Evolutionary conservation across 2,113 vertebrate species (phyloP).

Genomic region (Malurus cyaneus): DNA sequence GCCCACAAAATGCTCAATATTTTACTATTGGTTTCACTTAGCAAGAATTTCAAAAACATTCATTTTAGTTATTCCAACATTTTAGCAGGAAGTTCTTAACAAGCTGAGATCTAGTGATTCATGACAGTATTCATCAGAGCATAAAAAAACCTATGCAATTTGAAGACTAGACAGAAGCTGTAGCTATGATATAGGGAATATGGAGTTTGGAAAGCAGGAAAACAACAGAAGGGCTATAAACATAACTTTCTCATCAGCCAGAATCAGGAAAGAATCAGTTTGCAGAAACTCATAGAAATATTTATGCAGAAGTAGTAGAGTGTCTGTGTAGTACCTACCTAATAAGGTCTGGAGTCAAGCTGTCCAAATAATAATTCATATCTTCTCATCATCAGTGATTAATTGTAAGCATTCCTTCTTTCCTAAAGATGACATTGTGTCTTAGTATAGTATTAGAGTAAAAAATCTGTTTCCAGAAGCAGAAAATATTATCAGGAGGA

Average conservation of each 20-base stretch:
- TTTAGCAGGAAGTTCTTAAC: background rate
- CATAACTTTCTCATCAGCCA: background rate
- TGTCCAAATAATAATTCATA: background rate
- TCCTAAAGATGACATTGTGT: background rate
- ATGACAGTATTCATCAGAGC: background rate
- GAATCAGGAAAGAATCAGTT: background rate
- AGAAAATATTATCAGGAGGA: background rate
- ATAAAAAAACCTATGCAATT: background rate
- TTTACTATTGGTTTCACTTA: background rate
- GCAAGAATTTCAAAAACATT: background rate
- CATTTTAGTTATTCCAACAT: background rate
- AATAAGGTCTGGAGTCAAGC: background rate
- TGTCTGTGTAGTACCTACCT: background rate
- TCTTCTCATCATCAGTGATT: background rate
- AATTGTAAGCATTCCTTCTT: background rate
- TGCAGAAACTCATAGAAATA: background rate
- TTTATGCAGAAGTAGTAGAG: background rate
- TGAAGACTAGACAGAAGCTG: background rate
- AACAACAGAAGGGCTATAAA: slow-evolving; percentile 34
- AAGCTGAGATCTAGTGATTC: background rate
- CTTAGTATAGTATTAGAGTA: background rate
- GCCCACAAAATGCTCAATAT: background rate
- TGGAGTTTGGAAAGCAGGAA: background rate
- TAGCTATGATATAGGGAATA: background rate
- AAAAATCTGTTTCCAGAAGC: background rate